Percentiles rank a stretch among this genome's conserved stretches.
These are phyloP conservation scores for Drosophila prostipennis DNA, from an alignment of 2,888 invertebrate genomes.

Conservation along the genomic window DNA sequence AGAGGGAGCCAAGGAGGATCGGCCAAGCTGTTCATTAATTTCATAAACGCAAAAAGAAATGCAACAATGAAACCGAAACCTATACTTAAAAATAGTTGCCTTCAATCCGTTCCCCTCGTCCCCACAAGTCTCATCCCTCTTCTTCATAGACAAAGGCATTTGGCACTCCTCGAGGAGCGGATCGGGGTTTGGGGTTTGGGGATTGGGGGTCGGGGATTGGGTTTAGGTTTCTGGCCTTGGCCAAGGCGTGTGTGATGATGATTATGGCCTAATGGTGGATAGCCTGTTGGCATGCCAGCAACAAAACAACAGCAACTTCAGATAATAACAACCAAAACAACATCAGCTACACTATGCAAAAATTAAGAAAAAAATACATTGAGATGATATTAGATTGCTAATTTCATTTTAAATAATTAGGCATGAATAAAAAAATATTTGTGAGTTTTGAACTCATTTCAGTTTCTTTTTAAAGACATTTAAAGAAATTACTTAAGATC, in stretches of 20 bases:
- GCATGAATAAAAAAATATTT: too few relatives aligned
- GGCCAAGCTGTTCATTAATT: conserved; percentile 72
- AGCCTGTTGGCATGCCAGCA: conserved; percentile 74
- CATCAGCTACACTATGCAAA: conserved; percentile 31
- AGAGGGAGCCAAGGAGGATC: conserved; percentile 23
- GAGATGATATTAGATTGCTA: background rate
- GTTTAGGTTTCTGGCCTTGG: conserved; percentile 57
- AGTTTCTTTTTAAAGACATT: too few relatives aligned
- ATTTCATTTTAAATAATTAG: too few relatives aligned
- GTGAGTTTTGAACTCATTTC: too few relatives aligned
- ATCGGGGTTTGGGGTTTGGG: conserved; percentile 10
- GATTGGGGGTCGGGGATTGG: conserved; percentile 1
- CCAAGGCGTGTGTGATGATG: conserved; percentile 77
- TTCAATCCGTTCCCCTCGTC: conserved; percentile 30
- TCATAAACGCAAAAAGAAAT: conserved; percentile 78
- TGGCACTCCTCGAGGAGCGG: conserved; percentile 55
- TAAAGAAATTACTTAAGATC: too few relatives aligned
- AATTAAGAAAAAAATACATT: conserved; percentile 18
- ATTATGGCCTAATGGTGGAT: conserved; percentile 76
- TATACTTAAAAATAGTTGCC: conserved; percentile 76
- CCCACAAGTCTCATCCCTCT: conserved; percentile 19
- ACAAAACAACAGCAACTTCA: conserved; percentile 49
- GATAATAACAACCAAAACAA: conserved; percentile 44
- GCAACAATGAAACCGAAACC: conserved; percentile 80
- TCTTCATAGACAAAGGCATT: conserved; percentile 45